Conservation (phyloP, 2,113 vertebrate species). For the Zapus hudsonius region DNA sequence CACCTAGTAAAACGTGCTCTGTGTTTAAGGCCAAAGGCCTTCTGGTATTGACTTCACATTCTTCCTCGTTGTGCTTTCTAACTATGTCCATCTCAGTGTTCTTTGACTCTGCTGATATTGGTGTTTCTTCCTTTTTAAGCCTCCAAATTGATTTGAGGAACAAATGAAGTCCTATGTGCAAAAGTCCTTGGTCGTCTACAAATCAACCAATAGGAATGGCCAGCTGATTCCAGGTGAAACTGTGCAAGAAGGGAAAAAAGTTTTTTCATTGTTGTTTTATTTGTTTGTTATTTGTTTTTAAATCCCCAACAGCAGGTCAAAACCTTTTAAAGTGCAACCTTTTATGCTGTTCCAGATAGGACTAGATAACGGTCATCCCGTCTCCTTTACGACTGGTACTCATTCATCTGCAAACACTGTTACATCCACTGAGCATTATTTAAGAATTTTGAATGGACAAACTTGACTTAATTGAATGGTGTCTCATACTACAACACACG, state of each 20-base stretch:
- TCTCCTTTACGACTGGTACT: background rate
- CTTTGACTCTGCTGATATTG: background rate
- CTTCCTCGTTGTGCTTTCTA: background rate
- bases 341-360: background rate
- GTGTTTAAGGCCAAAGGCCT: background rate
- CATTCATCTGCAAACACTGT: background rate
- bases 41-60: background rate
- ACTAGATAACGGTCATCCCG: background rate
- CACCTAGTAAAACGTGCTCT: background rate
- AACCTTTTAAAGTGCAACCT: background rate
- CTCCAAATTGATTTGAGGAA: background rate
- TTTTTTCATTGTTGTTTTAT: background rate
- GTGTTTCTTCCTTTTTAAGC: background rate
- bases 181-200: background rate
- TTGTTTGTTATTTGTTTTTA: too few relatives aligned
- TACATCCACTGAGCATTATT: background rate
- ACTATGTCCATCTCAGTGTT: background rate
- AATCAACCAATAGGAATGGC: background rate
- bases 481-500: constrained; percentile 68
- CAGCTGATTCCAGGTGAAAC: constrained; percentile 12
- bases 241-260: background rate
- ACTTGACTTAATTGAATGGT: constrained; percentile 33
- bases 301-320: background rate
- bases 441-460: background rate
- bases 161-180: background rate